Conservation (phyloP, 2,113 vertebrate species). For the Gymnarchus niloticus region DNA sequence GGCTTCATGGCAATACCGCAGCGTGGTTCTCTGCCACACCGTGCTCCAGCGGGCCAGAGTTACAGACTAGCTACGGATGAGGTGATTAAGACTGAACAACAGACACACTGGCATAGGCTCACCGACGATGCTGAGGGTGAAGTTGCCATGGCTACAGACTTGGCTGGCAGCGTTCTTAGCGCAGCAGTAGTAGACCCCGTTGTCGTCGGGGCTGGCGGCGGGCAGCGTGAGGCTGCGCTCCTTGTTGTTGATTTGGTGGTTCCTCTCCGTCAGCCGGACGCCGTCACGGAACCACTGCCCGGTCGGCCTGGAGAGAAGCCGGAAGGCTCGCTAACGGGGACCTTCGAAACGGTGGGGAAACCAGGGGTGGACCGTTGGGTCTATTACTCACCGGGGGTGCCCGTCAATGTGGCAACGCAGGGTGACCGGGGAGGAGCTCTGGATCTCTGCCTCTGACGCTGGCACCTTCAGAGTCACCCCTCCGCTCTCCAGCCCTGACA, state of each 20-base stretch:
- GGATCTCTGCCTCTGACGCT: conserved; percentile 61
- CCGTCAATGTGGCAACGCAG: conserved; percentile 77
- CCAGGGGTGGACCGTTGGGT: background rate
- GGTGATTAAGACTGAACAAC: no score
- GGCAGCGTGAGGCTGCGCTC: conserved; percentile 68
- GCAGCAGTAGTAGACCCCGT: conserved; percentile 74
- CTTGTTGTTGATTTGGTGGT: conserved; percentile 69
- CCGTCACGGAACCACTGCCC: conserved; percentile 77
- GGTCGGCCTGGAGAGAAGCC: conserved; percentile 53
- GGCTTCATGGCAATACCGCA: background rate
- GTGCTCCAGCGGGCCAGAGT: background rate
- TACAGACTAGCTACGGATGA: background rate
- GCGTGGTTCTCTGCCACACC: background rate
- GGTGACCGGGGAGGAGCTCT: conserved; percentile 64
- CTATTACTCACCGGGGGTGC: conserved; percentile 71
- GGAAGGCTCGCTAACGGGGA: background rate
- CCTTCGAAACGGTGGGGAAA: no score
- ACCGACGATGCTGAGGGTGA: conserved; percentile 74
- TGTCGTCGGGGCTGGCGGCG: conserved; percentile 62
- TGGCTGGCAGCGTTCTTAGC: conserved; percentile 66
- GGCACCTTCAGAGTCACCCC: conserved; percentile 71
- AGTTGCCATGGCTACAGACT: conserved; percentile 73
- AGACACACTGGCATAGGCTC: conserved; percentile 34
- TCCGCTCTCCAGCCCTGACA: conserved; percentile 75
- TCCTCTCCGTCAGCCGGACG: conserved; percentile 49